phyloP scores from a whole-genome alignment of 92 coral and sea anemone species.

The Actinostola sp. region DNA sequence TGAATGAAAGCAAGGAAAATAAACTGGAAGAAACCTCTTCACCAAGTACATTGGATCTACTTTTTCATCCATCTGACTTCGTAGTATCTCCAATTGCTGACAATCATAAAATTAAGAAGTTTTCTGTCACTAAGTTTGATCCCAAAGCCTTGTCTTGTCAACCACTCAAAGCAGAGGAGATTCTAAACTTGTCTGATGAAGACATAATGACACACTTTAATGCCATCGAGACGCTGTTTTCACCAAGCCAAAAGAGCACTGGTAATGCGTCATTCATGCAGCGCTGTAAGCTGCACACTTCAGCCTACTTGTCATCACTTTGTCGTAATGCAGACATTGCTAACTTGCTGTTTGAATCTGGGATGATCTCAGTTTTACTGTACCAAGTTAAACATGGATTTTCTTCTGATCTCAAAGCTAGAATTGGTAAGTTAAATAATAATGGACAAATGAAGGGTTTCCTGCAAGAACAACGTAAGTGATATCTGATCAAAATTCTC shows the following conservation, averaged over 20 bases:
- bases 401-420: conserved; percentile 91
- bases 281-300: conserved; percentile 83
- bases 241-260: conserved; percentile 59
- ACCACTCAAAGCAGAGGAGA: conserved; percentile 83
- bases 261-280: conserved; percentile 76
- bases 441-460: no score
- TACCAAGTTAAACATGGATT: conserved; percentile 82
- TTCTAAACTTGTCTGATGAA: conserved; percentile 64
- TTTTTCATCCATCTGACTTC: conserved; percentile 88
- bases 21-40: conserved; percentile 6
- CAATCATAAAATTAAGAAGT: conserved; percentile 88
- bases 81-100: conserved; percentile 87
- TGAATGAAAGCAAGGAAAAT: not conserved
- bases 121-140: conserved; percentile 84
- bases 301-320: conserved; percentile 81
- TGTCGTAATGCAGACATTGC: conserved; percentile 87
- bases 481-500: no score
- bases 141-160: conserved; percentile 84
- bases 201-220: conserved; percentile 67
- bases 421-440: conserved; percentile 73
- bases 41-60: conserved; percentile 41
- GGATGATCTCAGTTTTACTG: conserved; percentile 68
- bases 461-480: no score
- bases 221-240: conserved; percentile 59
- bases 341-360: conserved; percentile 82